Percentiles rank a stretch among this genome's conserved stretches.
phyloP scores from a whole-genome alignment of 1,140 invertebrate species.

The Trichogramma pretiosum region DNA sequence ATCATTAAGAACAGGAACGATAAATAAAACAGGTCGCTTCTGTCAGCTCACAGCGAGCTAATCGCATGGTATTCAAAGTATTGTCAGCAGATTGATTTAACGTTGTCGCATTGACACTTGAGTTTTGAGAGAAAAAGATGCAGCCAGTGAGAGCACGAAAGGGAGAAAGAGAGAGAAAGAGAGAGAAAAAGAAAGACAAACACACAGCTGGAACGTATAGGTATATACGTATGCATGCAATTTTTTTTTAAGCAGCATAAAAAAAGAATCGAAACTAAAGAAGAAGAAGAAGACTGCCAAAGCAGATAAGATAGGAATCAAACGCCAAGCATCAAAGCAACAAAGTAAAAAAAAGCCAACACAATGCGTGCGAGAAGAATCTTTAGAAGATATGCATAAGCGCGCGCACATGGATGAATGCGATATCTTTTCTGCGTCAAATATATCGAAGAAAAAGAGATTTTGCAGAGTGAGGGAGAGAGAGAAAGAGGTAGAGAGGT shows the following conservation, averaged over 20 bases:
- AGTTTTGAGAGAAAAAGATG: constrained; percentile 1
- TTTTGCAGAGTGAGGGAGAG: too few species aligned
- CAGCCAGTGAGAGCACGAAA: neutral
- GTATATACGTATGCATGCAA: too few species aligned
- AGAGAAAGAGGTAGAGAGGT: constrained; percentile 9
- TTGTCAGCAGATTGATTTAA: constrained; percentile 18
- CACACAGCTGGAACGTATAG: too few species aligned
- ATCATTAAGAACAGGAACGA: neutral
- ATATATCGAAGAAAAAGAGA: too few species aligned
- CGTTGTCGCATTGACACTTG: constrained; percentile 12
- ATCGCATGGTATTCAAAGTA: constrained; percentile 9
- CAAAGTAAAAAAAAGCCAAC: neutral
- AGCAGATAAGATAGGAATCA: constrained; percentile 16
- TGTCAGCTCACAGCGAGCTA: constrained; percentile 7
- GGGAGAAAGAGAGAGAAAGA: neutral
- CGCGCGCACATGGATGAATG: too few species aligned
- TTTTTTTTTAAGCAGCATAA: too few species aligned
- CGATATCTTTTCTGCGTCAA: too few species aligned
- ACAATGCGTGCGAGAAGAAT: too few species aligned
- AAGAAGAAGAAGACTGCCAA: too few species aligned
- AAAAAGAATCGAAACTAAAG: too few species aligned
- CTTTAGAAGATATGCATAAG: too few species aligned
- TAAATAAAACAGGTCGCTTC: constrained; percentile 2
- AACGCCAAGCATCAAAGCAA: constrained; percentile 1
- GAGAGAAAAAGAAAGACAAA: neutral